Base-by-base conservation (phyloP, 2,797 vertebrate genomes). In the Gorsachius magnificus region DNA sequence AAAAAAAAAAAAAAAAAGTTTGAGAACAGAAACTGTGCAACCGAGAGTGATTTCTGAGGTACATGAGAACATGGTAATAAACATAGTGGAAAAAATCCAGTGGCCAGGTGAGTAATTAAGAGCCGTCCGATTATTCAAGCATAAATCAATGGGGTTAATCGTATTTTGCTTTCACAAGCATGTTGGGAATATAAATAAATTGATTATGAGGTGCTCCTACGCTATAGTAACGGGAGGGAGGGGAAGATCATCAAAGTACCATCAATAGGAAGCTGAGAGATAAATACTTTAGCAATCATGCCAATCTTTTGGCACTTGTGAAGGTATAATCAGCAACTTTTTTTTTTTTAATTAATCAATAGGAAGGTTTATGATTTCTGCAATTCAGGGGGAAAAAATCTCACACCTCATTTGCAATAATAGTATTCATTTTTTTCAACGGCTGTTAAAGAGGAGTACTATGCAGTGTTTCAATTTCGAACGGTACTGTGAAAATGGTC, bases 21-120 rank as follows among this genome's bases (percentile, higher is more conserved):
- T 98, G 98, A 97, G 95, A 99, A 98, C 97, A 99, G 98, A 98
- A 98, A 98, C 98, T 99, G 98, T 99, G 99, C 98, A 99, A 99
- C 98, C 97, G 97, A 99, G 97, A 98, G 98, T 97, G 97, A 97
- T 96, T 95, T 97, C 95, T 99, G 99, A 99, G 99, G 99, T 99
- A 99, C 99, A 98, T 98, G 98, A 98, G 97, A 97, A 98, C 98
- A 98, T 98, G 98, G 98, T 97, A 95, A 98, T 97, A 97, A 98
- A 98, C 97, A 97, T 95, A 97, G 98, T 97, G 97, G 97, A 95
- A 98, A 98, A 97, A 97, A 97, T 97, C 96, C 97, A 97, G 95
- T 94, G 97, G 96, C 96, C 96, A 63, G 41, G 90, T 94, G 83
- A 93, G 83, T 94, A 94, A 86, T 89, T 86, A 91, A 84, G 89